Conservation (phyloP, 1,140 invertebrate species). For the Plectrocnemia conspersa region DNA sequence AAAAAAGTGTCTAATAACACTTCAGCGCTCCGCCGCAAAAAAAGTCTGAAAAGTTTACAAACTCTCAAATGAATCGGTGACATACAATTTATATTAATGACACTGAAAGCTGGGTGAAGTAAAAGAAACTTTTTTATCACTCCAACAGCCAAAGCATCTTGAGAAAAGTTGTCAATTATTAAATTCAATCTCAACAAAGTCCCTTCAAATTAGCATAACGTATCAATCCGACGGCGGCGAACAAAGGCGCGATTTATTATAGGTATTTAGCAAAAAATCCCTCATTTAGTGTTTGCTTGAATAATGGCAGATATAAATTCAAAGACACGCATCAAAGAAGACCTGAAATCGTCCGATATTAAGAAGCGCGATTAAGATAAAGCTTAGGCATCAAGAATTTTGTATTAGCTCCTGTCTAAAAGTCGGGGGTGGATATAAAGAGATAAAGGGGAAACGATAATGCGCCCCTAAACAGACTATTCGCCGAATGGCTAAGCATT, state of each 20-base stretch:
- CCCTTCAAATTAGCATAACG: background rate
- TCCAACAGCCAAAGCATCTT: background rate
- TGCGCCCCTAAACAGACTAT: no score
- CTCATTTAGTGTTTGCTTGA: slow-evolving; percentile 4
- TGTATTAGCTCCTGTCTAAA: slow-evolving; percentile 13
- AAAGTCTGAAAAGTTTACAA: no score
- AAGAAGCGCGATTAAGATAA: slow-evolving; percentile 21
- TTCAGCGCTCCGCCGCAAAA: no score
- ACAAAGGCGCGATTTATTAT: background rate
- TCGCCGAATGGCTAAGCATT: no score
- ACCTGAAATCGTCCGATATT: slow-evolving; percentile 16
- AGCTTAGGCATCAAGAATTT: slow-evolving; percentile 12
- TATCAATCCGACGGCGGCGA: background rate
- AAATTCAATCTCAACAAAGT: background rate
- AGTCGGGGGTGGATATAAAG: no score
- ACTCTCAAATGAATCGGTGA: no score
- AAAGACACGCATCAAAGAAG: slow-evolving; percentile 15
- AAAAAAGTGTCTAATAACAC: no score
- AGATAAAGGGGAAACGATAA: no score
- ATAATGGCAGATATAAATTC: slow-evolving; percentile 14
- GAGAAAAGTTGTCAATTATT: background rate
- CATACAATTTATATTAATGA: background rate
- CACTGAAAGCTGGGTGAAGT: background rate
- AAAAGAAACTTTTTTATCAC: background rate
- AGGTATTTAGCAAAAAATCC: slow-evolving; percentile 5